Percentiles rank a stretch among this genome's conserved stretches.
These are phyloP conservation scores for Tolmerus cingulatus DNA, from an alignment of 2,888 invertebrate genomes.

Conservation along the genomic window DNA sequence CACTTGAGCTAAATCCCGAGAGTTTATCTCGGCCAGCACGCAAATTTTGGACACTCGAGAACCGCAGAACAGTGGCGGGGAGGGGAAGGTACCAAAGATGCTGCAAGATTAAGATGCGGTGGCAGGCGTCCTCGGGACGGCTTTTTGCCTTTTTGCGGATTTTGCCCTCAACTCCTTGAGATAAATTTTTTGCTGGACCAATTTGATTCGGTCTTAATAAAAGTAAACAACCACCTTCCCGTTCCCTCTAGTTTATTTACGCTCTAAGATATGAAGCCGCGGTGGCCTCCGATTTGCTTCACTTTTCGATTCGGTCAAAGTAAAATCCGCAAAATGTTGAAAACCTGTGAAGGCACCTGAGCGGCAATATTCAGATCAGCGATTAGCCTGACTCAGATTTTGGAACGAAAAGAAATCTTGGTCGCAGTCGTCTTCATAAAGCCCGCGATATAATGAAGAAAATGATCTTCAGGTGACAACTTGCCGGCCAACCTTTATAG, in stretches of 20 bases:
- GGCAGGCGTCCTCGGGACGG: not conserved
- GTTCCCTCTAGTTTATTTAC: not conserved
- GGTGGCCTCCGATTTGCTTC: not conserved
- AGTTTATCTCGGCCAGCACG: not conserved
- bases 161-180: not conserved
- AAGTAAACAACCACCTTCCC: not conserved
- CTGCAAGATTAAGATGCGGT: not conserved
- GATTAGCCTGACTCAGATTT: not conserved
- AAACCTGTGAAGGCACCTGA: not conserved
- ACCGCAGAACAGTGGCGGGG: not conserved
- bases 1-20: constrained; percentile 2
- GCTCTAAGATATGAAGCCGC: not conserved
- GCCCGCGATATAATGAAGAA: constrained; percentile 4
- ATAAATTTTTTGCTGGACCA: not conserved
- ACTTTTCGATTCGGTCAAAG: not conserved
- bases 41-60: not conserved
- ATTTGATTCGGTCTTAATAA: not conserved
- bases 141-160: not conserved
- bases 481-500: not conserved
- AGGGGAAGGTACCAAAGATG: not conserved
- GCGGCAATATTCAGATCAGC: not conserved
- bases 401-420: not conserved
- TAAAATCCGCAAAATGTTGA: not conserved
- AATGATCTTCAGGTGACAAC: constrained; percentile 29
- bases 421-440: constrained; percentile 16